Conservation (phyloP, 2,888 invertebrate genomes). For the Hymenopus coronatus region DNA sequence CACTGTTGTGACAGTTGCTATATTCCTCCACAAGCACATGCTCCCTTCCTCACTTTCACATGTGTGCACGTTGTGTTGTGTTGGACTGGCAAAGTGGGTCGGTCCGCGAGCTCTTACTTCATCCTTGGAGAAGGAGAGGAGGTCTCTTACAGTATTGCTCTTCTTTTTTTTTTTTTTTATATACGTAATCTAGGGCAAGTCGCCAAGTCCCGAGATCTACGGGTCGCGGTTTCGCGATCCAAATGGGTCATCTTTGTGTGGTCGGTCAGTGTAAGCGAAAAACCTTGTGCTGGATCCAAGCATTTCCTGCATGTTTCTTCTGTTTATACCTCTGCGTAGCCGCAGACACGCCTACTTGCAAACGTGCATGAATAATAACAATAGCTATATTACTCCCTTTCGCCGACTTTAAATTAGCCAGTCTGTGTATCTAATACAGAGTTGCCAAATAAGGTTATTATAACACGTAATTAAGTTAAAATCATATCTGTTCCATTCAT, state of each 20-base stretch:
- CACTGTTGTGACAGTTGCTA: neutral
- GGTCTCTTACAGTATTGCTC: neutral
- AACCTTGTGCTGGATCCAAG: neutral
- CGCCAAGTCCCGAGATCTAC: neutral
- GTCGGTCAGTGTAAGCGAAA: neutral
- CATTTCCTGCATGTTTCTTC: neutral
- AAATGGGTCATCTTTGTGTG: neutral
- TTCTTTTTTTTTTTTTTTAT: neutral
- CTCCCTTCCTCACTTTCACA: neutral
- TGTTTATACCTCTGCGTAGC: neutral
- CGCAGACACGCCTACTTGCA: neutral
- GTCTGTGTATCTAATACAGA: no score
- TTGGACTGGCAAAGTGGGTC: slow-evolving; percentile 2
- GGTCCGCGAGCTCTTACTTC: neutral
- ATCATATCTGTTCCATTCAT: no score
- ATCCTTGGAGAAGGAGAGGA: slow-evolving; percentile 8
- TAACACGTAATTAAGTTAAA: no score
- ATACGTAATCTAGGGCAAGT: neutral
- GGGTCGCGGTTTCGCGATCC: neutral
- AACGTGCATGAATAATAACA: neutral
- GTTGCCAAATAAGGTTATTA: no score
- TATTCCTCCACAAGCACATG: neutral
- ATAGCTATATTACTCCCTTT: no score
- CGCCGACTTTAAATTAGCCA: no score
- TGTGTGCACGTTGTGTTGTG: neutral